phyloP scores from a whole-genome alignment of 2,113 vertebrate species.

The Ardeotis arabs region DNA sequence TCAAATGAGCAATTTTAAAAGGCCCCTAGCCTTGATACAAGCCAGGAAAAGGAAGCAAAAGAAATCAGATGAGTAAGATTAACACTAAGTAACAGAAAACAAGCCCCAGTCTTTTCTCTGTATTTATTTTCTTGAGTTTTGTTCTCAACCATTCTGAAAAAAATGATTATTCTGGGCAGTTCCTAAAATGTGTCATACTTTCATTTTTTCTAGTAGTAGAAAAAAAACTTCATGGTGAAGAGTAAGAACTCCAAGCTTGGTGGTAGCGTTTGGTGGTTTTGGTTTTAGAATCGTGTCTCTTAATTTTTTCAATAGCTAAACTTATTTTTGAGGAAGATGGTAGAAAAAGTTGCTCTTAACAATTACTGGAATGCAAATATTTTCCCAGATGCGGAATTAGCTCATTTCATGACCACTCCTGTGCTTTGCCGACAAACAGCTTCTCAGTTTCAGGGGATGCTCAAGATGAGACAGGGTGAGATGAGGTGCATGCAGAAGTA shows the following conservation, averaged over 20 bases:
- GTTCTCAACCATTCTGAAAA: no score
- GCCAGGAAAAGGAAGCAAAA: no score
- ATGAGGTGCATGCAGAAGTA: background rate
- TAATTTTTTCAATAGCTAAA: background rate
- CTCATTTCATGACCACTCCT: background rate
- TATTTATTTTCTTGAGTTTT: no score
- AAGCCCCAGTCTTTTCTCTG: no score
- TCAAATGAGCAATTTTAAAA: no score
- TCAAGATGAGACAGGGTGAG: background rate
- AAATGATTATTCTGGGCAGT: no score
- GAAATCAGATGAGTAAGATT: no score
- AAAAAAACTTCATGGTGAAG: background rate
- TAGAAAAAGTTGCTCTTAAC: background rate
- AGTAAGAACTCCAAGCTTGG: background rate
- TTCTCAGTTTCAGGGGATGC: background rate
- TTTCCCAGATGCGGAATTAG: background rate
- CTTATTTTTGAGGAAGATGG: background rate
- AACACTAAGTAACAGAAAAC: no score
- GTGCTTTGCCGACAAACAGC: background rate
- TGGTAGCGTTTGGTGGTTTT: background rate
- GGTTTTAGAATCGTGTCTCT: background rate
- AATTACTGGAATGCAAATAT: background rate
- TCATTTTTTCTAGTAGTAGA: background rate
- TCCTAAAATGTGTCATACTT: no score
- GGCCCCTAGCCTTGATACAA: no score